These are phyloP conservation scores for Mythimna vitellina DNA, from an alignment of 2,888 invertebrate genomes.

Conservation along the genomic window DNA sequence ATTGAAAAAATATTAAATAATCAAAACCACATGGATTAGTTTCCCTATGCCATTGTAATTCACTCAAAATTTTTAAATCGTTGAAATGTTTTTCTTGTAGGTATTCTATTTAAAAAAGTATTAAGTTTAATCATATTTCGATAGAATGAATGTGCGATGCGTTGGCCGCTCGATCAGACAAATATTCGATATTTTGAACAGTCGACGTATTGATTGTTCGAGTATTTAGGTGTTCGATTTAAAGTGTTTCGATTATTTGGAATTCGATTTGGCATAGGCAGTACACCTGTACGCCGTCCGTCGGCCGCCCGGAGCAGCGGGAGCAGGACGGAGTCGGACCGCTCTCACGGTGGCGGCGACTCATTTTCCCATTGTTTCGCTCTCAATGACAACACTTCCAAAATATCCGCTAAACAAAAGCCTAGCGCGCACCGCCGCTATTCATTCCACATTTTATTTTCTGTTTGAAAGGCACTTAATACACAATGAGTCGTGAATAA, in stretches of 20 bases:
- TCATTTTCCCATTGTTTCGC: conserved; percentile 72
- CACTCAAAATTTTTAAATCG: too few species aligned
- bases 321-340: neutral
- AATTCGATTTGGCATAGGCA: neutral
- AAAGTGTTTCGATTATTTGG: neutral
- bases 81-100: too few species aligned
- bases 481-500: conserved; percentile 86
- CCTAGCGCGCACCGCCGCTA: conserved; percentile 69
- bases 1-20: too few species aligned
- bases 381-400: conserved; percentile 80
- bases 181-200: neutral
- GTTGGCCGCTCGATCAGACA: neutral
- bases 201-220: neutral
- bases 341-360: conserved; percentile 40
- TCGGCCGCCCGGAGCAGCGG: too few species aligned
- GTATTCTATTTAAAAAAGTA: too few species aligned
- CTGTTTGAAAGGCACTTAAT: conserved; percentile 80
- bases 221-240: neutral
- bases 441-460: conserved; percentile 82
- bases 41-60: too few species aligned
- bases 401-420: conserved; percentile 83
- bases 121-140: too few species aligned
- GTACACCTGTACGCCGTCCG: too few species aligned
- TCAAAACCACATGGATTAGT: too few species aligned
- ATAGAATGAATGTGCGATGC: neutral